Evolutionary conservation across 2,888 invertebrate genomes (phyloP), one percentile per base, ranked within the genome.

Genomic region (Cotesia congregata): DNA sequence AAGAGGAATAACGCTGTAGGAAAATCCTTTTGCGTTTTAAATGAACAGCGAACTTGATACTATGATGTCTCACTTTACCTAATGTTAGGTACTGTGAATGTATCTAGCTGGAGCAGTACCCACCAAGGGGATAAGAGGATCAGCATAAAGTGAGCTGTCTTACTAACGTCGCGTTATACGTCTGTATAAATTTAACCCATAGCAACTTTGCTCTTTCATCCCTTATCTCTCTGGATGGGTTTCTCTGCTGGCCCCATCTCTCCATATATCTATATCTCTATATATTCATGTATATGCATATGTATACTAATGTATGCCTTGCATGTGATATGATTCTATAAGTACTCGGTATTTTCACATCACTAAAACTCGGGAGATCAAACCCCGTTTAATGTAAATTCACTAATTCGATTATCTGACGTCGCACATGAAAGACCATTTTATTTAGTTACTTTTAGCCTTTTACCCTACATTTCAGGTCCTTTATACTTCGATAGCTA

Each of bases 111-210:
- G 12, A 62, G 61, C 39, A 40, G 62, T 62, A 60, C 72, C 61
- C 72, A 72, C 61, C 30, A 62, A 76, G 69, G 71, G 82, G 80
- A 84, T 85, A 84, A 86, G 84, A 83, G 84, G 84, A 86, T 85
- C 83, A 83, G 81, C 82, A 82, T 83, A 86, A 84, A 86, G 83
- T 83, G 83, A 83, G 82, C 81, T 83, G 83, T 85, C 85, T 84
- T 81, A 81, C 77, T 76, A 78, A 83, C 80, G 80, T 83, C 80
- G 79, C 80, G 80, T 77, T 65, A 78, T 80, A 76, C 80, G 82
- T 81, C 82, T 83, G 83, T 84, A 84, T 86, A 85, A 85, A 85
- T 85, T 83, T 80, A 78, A 76, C 75, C 77, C 76, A 74, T 75
- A 61, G 77, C 61, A 62, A 70, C 65, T 65, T 65, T 65, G 65